Evolutionary conservation across 1,140 invertebrate genomes (phyloP).

Genomic region (Nephila pilipes): DNA sequence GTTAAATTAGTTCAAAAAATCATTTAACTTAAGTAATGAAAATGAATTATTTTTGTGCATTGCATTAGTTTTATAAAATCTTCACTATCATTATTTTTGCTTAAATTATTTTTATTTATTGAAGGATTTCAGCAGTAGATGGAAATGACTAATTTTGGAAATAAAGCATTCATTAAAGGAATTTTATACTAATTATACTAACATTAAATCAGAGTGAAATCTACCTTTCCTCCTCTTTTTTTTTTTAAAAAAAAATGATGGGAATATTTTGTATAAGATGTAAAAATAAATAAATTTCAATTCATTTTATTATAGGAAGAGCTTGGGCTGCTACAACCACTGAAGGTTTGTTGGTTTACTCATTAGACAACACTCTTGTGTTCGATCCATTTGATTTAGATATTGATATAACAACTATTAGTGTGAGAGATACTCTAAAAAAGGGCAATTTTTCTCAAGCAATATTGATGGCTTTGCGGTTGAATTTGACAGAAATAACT

Average conservation of each 20-base stretch:
- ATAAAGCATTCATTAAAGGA: conserved; percentile 91
- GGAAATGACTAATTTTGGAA: conserved; percentile 97
- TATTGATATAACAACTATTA: conserved; percentile 87
- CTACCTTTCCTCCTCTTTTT: no score
- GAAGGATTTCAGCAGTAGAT: conserved; percentile 93
- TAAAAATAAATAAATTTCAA: no score
- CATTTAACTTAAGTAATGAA: no score
- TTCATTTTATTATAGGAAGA: conserved; percentile 85
- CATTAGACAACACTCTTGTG: conserved; percentile 88
- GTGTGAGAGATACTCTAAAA: conserved; percentile 85
- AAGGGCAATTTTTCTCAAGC: conserved; percentile 87
- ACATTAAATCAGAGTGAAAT: no score
- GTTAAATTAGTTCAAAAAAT: no score
- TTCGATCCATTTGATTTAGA: conserved; percentile 95
- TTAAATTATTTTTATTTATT: no score
- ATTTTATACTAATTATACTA: no score
- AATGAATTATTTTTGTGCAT: no score
- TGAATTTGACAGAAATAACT: conserved; percentile 91
- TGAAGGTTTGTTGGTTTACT: conserved; percentile 96
- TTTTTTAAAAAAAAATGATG: no score
- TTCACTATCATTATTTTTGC: no score
- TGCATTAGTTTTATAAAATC: no score
- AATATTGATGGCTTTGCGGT: conserved; percentile 90
- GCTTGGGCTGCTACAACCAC: conserved; percentile 95
- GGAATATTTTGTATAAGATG: no score